A percentile compares a stretch with the other conserved stretches of the same genome.
phyloP scores from a whole-genome alignment of 2,113 vertebrate genomes.

The Motacilla alba region DNA sequence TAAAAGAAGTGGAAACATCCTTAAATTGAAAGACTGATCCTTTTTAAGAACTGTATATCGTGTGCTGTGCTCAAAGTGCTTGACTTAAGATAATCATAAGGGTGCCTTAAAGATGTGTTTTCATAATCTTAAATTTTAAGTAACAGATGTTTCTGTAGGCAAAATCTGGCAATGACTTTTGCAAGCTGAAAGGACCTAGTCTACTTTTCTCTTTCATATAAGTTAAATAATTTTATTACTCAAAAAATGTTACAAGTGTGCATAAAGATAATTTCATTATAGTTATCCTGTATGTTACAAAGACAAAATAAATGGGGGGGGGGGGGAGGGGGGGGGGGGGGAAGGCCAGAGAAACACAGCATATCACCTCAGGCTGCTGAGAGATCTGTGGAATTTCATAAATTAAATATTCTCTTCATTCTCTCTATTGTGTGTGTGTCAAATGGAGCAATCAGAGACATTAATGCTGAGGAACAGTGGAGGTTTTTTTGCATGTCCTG shows the following conservation, averaged over 20 bases:
- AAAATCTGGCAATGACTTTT: not conserved
- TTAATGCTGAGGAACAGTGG: not conserved
- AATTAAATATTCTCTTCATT: not conserved
- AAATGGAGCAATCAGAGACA: not conserved
- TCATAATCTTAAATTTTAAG: not conserved
- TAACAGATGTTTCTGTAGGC: not conserved
- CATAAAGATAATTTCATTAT: not conserved
- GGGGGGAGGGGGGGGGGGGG: fast-evolving
- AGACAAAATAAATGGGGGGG: not conserved
- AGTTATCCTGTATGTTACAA: not conserved
- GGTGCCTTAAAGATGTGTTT: not conserved
- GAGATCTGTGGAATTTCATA: not conserved
- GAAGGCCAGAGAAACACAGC: not conserved
- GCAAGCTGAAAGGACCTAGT: not conserved
- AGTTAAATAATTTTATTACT: not conserved
- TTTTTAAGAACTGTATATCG: not conserved
- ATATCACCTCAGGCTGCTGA: not conserved
- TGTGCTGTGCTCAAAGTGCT: not conserved
- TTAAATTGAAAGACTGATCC: not conserved
- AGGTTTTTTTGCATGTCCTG: not conserved
- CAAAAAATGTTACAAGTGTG: not conserved
- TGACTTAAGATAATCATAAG: not conserved
- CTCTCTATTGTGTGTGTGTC: not conserved
- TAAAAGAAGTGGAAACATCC: not conserved
- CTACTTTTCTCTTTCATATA: not conserved